Evolutionary conservation across 2,888 invertebrate genomes (phyloP), one percentile per base, ranked within the genome.

Genomic region (Philereme transversata): DNA sequence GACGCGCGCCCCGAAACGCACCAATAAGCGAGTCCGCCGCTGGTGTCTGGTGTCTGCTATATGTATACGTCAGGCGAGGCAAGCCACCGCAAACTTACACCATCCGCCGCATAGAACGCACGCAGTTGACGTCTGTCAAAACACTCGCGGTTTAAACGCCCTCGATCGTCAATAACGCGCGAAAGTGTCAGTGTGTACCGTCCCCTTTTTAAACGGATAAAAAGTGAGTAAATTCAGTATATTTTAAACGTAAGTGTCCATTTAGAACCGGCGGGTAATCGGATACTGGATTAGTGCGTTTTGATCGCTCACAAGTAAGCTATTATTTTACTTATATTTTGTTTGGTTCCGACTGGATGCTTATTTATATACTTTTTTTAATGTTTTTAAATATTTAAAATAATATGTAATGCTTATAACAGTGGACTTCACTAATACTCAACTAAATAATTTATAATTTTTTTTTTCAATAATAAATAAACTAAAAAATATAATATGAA

Each of bases 31-130:
- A 73, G 38, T 6, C 36, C 7, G 40, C 40, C 33, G 67, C 72
- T 70, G 64, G 6, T 40, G 40, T 40, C 71, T 74, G 74, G 72
- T 76, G 80, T 68, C 48, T 6, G 51, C 63, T 63, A 63, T 59
- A 59, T 90, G 88, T 87, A 90, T 85, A 87, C 87, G 79, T 81
- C 81, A 78, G 74, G 70, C 72, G 69, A 52, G 69, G 64, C 73
- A 73, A 75, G 69, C 74, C 73, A 74, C 76, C 78, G 78, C 89
- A 90, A 88, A 86, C 82, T 79, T 78, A 74, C 71, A 74, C 75
- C 78, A 78, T 68, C 74, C 78, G 78, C 74, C 71, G 82, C 67
- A 63, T 64, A 49, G 82, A 75, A 74, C 86, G 86, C 87, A 89
- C 89, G 88, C 72, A 66, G 36, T 53, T 72, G 73, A 54, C 65